Base-by-base conservation (phyloP, 2,113 vertebrate genomes). In the Onychostoma macrolepis region DNA sequence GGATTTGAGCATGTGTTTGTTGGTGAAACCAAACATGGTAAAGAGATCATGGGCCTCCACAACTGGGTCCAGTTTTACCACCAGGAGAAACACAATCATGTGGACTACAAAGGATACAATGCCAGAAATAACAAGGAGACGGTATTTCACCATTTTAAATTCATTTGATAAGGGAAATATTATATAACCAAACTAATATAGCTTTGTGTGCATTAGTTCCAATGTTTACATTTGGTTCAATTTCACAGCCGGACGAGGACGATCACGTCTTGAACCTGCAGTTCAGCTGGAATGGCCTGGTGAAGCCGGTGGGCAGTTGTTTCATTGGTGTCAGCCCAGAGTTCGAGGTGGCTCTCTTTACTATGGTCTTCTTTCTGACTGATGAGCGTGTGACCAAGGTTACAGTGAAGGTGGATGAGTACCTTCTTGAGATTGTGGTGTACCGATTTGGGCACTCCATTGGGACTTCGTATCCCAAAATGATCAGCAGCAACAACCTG, bases 41-140 rank as follows among this genome's bases (percentile, higher is more conserved):
- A 90, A 61, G 93, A 96, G 91, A 93, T 97, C 71, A 92, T 96
- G 89, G 96, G 96, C 71, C 93, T 97, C 36, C 97, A 97, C 91
- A 97, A 97, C 93, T 97, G 97, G 96, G 91, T 97, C 71, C 96
- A 97, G 89, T 97, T 97, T 92, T 97, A 96, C 91, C 93, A 96
- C 87, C 96, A 97, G 93, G 96, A 97, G 87, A 97, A 97, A 83
- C 89, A 4, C 0, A 85, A 90, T 1, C 90, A 95, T 26, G 92
- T 97, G 4, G 96, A 97, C 90, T 97, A 97, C 88, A 97, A 96
- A 87, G 96, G 96, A 77, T 97, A 96, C 5, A 92, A 96, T 83
- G 86, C 95, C 74, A 90, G 75, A 72, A 94, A 88, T 86, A 90
- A 94, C 50, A 97, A 96, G 92, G 90, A 90, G 63, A 95, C 90